Base-by-base conservation (phyloP, 2,888 invertebrate genomes). In the Falcaria lacertinaria region DNA sequence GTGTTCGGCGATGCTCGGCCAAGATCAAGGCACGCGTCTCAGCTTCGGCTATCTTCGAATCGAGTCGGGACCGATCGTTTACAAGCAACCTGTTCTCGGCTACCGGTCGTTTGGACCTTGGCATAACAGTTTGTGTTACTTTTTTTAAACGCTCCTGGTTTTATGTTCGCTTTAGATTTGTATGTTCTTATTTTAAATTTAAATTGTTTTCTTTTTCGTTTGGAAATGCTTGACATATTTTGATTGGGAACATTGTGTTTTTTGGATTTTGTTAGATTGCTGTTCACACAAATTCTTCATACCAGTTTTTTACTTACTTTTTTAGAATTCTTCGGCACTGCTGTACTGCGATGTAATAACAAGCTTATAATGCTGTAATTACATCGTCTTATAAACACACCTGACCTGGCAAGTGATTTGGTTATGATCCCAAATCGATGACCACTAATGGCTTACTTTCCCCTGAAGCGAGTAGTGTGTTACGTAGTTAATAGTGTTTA, bases 91-190 rank as follows among this genome's bases (percentile, higher is more conserved):
- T 60, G 69, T 64, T 66, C 51, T 47, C 48, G 14, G 62, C 64
- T 57, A 64, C 64, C 51, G 56, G 61, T 53, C 47, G 53, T 52
- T 57, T 69, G 64, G 58, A 64, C 62, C 68, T 67, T 67, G 69
- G 68, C 67, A 57, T 53, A 60, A 50, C 45, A 43, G n/a, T 52
- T 63, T 52, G 58, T 52, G 4, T 13, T 13, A 15, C 6, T 37
- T 37, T 15, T 36, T 36, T 32, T 32, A 14, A 22, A 19, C 22
- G 6, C 36, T 36, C 8, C 22, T 13, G 19, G 7, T 22, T 16
- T 36, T 36, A 32, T n/a, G n/a, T n/a, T n/a, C n/a, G n/a, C n/a
- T n/a, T n/a, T 13, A 16, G 33, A 17, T 33, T n/a, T 25, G 7
- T n/a, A 11, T 36, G 17, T 22, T 36, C 19, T 22, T 36, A 19